These are phyloP conservation scores for Plodia interpunctella DNA, from an alignment of 1,140 invertebrate species.

Conservation along the genomic window DNA sequence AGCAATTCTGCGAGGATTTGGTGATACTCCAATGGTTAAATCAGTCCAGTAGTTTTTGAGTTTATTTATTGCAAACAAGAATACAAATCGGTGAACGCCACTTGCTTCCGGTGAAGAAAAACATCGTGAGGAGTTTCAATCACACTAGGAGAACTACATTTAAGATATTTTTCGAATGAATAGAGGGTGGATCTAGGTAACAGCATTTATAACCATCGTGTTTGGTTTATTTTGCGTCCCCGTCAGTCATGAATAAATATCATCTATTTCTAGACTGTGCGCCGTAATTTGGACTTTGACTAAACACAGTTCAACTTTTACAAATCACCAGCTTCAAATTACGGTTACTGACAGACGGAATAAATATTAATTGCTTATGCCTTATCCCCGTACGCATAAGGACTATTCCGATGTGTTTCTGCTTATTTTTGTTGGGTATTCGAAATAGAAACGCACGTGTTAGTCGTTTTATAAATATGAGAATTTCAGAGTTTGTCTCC, in stretches of 20 bases:
- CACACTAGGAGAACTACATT: no score
- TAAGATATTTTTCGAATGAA: no score
- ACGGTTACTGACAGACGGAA: not conserved
- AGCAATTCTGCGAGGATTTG: no score
- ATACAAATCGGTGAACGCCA: no score
- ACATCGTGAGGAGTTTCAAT: no score
- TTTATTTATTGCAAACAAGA: no score
- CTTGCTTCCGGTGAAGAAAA: no score
- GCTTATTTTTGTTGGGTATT: constrained; percentile 3
- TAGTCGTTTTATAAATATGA: constrained; percentile 6
- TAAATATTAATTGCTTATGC: not conserved
- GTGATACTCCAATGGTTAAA: no score
- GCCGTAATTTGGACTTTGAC: not conserved
- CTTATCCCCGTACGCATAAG: not conserved
- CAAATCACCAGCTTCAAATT: not conserved
- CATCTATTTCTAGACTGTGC: not conserved
- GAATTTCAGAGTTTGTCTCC: not conserved
- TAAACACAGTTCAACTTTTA: not conserved
- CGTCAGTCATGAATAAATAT: constrained; percentile 32
- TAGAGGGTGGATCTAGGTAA: no score
- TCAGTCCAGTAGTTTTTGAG: no score
- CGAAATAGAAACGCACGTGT: constrained; percentile 9
- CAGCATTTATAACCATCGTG: no score
- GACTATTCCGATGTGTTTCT: not conserved
- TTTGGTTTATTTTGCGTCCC: constrained; percentile 49